Evolutionary conservation across 92 coral and sea anemone genomes (phyloP).

Genomic region (Epizoanthus rinbou): DNA sequence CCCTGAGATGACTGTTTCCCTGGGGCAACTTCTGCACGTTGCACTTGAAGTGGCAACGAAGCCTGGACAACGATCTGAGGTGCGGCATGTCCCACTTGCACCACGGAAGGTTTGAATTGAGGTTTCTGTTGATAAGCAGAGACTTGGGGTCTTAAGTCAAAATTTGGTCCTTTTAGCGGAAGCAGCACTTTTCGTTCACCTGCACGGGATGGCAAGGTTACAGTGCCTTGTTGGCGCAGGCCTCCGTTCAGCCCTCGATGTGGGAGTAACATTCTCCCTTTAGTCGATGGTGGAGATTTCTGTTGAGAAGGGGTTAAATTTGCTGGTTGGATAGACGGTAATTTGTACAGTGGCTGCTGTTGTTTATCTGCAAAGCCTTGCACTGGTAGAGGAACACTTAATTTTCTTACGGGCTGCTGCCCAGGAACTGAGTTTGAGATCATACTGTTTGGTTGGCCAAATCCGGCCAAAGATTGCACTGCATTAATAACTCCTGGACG

Average conservation of each 20-base stretch:
- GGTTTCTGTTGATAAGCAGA: not conserved
- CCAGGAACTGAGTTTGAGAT: not conserved
- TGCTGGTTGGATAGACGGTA: not conserved
- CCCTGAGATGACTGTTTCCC: not conserved
- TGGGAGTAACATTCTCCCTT: not conserved
- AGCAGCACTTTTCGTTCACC: not conserved
- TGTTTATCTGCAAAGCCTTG: not conserved
- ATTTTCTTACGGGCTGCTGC: not conserved
- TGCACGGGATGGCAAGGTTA: not conserved
- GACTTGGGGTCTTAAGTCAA: not conserved
- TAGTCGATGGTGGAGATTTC: not conserved
- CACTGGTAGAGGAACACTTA: not conserved
- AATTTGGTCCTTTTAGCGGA: not conserved
- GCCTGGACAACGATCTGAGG: not conserved
- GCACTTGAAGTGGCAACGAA: not conserved
- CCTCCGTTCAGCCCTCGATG: not conserved
- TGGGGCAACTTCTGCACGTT: not conserved
- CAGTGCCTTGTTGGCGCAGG: conserved; percentile 1
- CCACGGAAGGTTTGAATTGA: not conserved
- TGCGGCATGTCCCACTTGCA: not conserved
- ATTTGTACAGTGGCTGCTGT: not conserved
- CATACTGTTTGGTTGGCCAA: not conserved
- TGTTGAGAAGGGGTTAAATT: not conserved
- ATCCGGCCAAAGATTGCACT: not conserved
- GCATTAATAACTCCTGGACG: not conserved